Conservation (phyloP, 2,113 vertebrate species). For the Rhineura floridana region DNA sequence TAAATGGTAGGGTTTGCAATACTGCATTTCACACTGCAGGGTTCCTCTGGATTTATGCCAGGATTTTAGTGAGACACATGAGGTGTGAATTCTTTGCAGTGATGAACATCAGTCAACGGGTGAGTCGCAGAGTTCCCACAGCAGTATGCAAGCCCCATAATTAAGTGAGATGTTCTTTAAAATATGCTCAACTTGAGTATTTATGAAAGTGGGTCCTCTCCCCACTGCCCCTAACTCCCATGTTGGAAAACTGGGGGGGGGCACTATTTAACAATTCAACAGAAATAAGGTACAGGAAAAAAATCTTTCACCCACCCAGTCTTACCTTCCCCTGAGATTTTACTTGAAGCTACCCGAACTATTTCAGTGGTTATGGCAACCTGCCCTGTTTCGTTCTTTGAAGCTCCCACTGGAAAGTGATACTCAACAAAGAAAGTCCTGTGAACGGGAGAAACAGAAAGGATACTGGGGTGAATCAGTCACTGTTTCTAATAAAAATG, state of each 20-base stretch:
- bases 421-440: slow-evolving; percentile 95
- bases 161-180: neutral
- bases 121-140: neutral
- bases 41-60: neutral
- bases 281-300: neutral
- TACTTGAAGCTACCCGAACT: slow-evolving; percentile 84
- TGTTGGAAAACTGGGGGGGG: neutral
- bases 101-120: neutral
- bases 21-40: neutral
- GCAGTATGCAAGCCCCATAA: neutral
- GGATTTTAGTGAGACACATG: neutral
- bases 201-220: neutral
- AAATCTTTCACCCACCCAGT: rapidly evolving
- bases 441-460: neutral
- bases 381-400: slow-evolving; percentile 67
- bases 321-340: slow-evolving; percentile 83
- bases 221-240: neutral
- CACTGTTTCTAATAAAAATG: neutral
- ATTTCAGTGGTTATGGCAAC: slow-evolving; percentile 74
- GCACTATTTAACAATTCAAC: slow-evolving; percentile 3
- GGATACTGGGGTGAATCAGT: rapidly evolving
- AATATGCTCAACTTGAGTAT: neutral
- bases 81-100: neutral
- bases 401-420: slow-evolving; percentile 80
- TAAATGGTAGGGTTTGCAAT: neutral